Evolutionary conservation across 2,113 vertebrate species (phyloP).

Genomic region (Amblyopsis rosae): DNA sequence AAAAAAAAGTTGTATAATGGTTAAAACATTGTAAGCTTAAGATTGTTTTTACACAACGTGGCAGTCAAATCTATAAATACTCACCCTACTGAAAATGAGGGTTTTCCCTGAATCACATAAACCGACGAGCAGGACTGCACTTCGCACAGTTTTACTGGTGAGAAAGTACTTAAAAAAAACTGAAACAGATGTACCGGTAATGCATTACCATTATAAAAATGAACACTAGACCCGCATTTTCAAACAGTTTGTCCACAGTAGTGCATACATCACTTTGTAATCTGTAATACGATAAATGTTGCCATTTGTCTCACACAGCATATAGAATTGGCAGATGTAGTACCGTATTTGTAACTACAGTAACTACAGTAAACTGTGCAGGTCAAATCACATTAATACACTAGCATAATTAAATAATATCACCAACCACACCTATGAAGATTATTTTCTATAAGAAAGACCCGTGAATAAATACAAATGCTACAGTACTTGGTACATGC

Average conservation of each 20-base stretch:
- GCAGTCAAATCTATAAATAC: slow-evolving; percentile 10
- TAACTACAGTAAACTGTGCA: no score
- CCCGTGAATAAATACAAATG: not conserved
- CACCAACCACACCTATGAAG: no score
- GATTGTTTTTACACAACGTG: slow-evolving; percentile 7
- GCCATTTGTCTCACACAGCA: no score
- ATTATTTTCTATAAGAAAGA: no score
- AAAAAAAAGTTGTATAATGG: not conserved
- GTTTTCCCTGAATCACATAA: slow-evolving; percentile 80
- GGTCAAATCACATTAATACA: not conserved
- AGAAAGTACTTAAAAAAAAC: slow-evolving; percentile 76
- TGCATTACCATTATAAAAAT: not conserved
- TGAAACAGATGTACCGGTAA: slow-evolving; percentile 10
- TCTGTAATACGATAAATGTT: no score
- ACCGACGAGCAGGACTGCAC: slow-evolving; percentile 72
- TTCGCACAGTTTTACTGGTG: slow-evolving; percentile 70
- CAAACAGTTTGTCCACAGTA: not conserved
- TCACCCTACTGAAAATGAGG: slow-evolving; percentile 75
- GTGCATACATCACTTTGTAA: not conserved
- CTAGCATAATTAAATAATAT: no score
- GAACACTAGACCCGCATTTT: no score
- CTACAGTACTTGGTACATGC: not conserved
- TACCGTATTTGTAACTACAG: not conserved
- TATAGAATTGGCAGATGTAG: slow-evolving; percentile 1
- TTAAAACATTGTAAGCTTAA: not conserved